These are phyloP conservation scores for Trinorchestia longiramus DNA, from an alignment of 1,140 invertebrate species.

Conservation along the genomic window DNA sequence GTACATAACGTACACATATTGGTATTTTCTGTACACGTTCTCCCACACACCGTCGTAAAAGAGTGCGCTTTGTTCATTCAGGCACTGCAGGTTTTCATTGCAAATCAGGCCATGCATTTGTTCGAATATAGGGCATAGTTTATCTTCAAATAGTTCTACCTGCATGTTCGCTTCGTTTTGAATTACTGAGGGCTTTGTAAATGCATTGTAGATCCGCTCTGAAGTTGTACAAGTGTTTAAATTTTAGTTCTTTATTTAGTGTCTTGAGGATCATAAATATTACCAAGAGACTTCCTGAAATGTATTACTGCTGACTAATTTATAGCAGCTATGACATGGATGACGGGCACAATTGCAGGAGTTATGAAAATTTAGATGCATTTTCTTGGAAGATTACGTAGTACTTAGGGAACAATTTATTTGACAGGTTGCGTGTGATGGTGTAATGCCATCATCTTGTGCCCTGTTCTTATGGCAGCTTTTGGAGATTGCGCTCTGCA, in stretches of 20 bases:
- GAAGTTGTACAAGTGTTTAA: neutral
- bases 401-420: neutral
- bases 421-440: neutral
- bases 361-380: neutral
- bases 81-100: neutral
- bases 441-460: neutral
- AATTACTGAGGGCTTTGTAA: neutral
- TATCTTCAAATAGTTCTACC: neutral
- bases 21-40: neutral
- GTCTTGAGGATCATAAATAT: neutral
- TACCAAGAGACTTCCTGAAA: neutral
- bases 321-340: neutral
- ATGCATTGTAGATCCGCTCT: neutral
- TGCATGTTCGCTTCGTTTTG: neutral
- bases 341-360: neutral
- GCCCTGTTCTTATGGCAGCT: neutral
- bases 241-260: neutral
- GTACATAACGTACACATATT: neutral
- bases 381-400: neutral
- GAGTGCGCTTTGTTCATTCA: neutral
- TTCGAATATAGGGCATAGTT: neutral
- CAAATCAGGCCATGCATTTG: neutral
- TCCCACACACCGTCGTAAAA: neutral
- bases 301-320: neutral
- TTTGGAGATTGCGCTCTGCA: neutral